Evolutionary conservation across 2,113 vertebrate species (phyloP).

Genomic region (Phoxinus phoxinus): DNA sequence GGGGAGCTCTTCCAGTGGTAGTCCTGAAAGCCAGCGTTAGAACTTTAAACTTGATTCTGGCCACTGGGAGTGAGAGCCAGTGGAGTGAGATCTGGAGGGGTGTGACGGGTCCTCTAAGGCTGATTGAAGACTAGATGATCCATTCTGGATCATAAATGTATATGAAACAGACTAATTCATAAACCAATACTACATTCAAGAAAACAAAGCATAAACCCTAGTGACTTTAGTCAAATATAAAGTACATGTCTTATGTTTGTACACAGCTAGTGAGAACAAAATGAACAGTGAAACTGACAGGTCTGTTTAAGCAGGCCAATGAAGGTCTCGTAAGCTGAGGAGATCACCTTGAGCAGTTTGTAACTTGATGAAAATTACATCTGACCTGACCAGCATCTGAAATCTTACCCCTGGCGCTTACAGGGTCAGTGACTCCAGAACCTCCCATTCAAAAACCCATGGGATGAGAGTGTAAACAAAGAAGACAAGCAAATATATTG

Average conservation of each 20-base stretch:
- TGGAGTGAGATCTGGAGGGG: no score
- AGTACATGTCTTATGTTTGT: no score
- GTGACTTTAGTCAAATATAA: neutral
- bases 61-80: no score
- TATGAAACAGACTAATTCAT: neutral
- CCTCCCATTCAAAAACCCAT: neutral
- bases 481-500: neutral
- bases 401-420: neutral
- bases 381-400: slow-evolving; percentile 9
- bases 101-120: no score
- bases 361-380: slow-evolving; percentile 26
- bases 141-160: neutral
- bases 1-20: no score
- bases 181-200: neutral
- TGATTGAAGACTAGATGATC: no score
- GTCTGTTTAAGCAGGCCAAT: neutral
- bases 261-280: neutral
- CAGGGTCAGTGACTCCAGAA: neutral
- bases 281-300: neutral
- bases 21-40: no score
- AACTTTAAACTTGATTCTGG: no score
- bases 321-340: neutral
- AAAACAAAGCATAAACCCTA: neutral
- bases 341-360: neutral
- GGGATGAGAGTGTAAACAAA: neutral